Conservation (phyloP, 2,113 vertebrate genomes). For the Opisthocomus hoazin region DNA sequence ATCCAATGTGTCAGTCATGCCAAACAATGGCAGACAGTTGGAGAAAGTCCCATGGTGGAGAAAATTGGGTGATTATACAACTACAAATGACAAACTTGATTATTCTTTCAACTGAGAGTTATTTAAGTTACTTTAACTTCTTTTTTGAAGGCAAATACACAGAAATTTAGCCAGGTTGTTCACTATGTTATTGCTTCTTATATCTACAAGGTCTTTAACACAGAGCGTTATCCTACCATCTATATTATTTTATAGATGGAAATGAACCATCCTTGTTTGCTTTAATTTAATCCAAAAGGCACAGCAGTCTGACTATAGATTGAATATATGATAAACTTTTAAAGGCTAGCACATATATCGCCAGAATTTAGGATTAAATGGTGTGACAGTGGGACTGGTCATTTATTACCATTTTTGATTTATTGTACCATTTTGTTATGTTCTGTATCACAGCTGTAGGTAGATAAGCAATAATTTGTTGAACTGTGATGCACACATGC, state of each 20-base stretch:
- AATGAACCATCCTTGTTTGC: neutral
- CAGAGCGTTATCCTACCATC: neutral
- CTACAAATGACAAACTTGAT: neutral
- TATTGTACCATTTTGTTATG: neutral
- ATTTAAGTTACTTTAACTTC: neutral
- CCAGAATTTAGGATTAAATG: conserved; percentile 16
- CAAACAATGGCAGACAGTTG: neutral
- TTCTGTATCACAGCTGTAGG: conserved; percentile 35
- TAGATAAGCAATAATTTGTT: conserved; percentile 32
- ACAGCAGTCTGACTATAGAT: neutral
- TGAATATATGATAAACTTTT: conserved; percentile 5
- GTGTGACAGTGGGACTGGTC: neutral
- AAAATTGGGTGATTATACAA: neutral
- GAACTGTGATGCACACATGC: conserved; percentile 1
- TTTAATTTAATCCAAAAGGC: conserved; percentile 1
- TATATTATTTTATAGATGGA: conserved; percentile 22
- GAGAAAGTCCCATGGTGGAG: neutral
- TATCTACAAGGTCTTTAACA: neutral
- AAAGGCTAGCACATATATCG: neutral
- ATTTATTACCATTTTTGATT: conserved; percentile 54
- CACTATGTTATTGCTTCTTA: neutral
- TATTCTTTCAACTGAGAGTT: neutral
- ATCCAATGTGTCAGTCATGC: neutral
- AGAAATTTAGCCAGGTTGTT: neutral
- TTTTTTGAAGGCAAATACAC: neutral